A percentile compares a stretch with the other conserved stretches of the same genome.
These are phyloP conservation scores for Drosophila kanekoi DNA, from an alignment of 2,888 invertebrate species.

Conservation along the genomic window DNA sequence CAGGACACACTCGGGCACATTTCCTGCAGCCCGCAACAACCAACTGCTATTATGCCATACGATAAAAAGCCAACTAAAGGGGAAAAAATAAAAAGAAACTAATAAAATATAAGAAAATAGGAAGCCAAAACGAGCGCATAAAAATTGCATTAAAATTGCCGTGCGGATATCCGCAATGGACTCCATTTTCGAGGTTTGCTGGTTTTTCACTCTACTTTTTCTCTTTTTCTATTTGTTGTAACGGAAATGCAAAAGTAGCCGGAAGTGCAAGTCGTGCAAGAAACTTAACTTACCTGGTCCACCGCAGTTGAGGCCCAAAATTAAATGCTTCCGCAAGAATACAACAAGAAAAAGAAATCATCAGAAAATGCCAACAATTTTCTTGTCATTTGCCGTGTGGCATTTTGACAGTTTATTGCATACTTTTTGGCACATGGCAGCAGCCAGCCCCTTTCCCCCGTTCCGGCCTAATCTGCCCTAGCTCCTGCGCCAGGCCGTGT, in stretches of 20 bases:
- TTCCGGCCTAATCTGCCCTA: too few species aligned
- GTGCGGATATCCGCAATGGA: constrained; percentile 76
- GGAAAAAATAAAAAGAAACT: constrained; percentile 23
- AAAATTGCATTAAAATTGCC: constrained; percentile 81
- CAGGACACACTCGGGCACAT: constrained; percentile 49
- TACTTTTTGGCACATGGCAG: constrained; percentile 50
- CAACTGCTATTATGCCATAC: constrained; percentile 20
- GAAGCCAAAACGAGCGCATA: constrained; percentile 74
- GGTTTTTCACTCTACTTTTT: neutral
- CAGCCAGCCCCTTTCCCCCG: neutral
- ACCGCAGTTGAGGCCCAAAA: constrained; percentile 48
- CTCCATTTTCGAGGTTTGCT: constrained; percentile 34
- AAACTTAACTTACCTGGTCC: constrained; percentile 48
- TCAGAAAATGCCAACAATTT: constrained; percentile 50
- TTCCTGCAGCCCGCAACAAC: constrained; percentile 31
- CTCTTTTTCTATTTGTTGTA: constrained; percentile 3
- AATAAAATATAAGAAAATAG: constrained; percentile 48
- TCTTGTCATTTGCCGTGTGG: constrained; percentile 66
- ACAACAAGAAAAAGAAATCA: constrained; percentile 6
- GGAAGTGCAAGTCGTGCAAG: constrained; percentile 76
- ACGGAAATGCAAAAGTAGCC: constrained; percentile 79
- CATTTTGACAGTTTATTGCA: constrained; percentile 76
- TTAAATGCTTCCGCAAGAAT: constrained; percentile 67
- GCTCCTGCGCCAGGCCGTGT: constrained; percentile 19
- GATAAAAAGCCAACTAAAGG: constrained; percentile 9